Conservation (phyloP, 2,113 vertebrate species). For the Xiphophorus couchianus region DNA sequence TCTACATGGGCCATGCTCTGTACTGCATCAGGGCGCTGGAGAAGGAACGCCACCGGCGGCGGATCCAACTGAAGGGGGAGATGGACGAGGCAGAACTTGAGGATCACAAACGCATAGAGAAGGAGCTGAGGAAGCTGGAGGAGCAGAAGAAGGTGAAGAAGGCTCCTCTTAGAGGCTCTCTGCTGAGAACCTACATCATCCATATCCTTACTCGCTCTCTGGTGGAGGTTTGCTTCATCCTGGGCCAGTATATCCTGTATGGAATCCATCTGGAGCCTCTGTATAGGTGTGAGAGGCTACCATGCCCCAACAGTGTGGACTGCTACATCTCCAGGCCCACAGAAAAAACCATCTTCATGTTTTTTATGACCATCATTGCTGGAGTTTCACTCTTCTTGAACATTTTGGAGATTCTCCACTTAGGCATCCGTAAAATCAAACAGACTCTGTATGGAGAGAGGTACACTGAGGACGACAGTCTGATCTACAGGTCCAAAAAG, state of each 20-base stretch:
- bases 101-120: conserved; percentile 85
- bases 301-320: conserved; percentile 93
- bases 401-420: conserved; percentile 90
- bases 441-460: conserved; percentile 78
- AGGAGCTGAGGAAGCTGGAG: conserved; percentile 86
- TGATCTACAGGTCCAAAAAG: conserved; percentile 79
- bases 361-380: conserved; percentile 92
- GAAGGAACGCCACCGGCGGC: conserved; percentile 87
- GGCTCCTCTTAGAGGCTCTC: conserved; percentile 89
- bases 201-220: conserved; percentile 92
- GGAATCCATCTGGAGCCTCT: conserved; percentile 88
- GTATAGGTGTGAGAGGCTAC: conserved; percentile 88
- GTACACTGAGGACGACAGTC: conserved; percentile 73
- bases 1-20: conserved; percentile 94
- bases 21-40: conserved; percentile 88
- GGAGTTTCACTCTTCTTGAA: conserved; percentile 90
- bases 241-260: conserved; percentile 91
- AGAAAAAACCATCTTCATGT: conserved; percentile 96
- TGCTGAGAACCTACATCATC: conserved; percentile 90
- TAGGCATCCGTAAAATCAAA: conserved; percentile 88
- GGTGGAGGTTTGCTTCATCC: conserved; percentile 91
- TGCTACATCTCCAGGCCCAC: conserved; percentile 96
- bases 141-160: conserved; percentile 90
- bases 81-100: conserved; percentile 84
- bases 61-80: conserved; percentile 83